phyloP scores from a whole-genome alignment of 2,113 vertebrate species.

The Sisor rabdophorus region DNA sequence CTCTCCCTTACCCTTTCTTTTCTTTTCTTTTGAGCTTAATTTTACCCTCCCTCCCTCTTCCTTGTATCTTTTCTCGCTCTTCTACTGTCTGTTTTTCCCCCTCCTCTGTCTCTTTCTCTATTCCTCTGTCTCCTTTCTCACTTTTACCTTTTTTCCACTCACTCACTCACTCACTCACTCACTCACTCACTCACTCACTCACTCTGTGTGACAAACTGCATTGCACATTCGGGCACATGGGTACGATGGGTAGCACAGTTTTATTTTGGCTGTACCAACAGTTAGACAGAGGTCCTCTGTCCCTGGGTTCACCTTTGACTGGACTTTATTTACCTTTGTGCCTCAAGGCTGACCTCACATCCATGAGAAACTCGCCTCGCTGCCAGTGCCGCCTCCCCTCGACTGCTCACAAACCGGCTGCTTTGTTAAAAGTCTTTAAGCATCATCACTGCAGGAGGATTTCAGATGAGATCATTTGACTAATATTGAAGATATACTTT shows the following conservation, averaged over 20 bases:
- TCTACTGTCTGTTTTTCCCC: neutral
- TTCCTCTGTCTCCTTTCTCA: neutral
- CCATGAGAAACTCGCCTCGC: constrained; percentile 38
- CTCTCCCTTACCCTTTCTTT: no score
- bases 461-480: neutral
- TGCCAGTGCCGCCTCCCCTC: constrained; percentile 26
- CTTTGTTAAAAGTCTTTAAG: no score
- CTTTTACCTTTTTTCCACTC: constrained; percentile 31
- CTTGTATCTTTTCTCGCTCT: no score
- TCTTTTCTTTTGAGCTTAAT: no score
- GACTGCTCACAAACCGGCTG: neutral
- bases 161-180: constrained; percentile 66
- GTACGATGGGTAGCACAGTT: constrained; percentile 57
- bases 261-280: constrained; percentile 48
- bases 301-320: constrained; percentile 62
- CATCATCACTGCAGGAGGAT: no score
- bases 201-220: constrained; percentile 28
- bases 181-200: constrained; percentile 31
- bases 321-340: constrained; percentile 49
- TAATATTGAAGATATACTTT: no score
- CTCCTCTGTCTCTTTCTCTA: neutral
- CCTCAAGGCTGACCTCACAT: constrained; percentile 28
- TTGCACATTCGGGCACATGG: constrained; percentile 60
- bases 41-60: neutral
- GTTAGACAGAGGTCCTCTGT: constrained; percentile 66